phyloP scores from a whole-genome alignment of 2,888 invertebrate genomes.

The Lochmaea crataegi region DNA sequence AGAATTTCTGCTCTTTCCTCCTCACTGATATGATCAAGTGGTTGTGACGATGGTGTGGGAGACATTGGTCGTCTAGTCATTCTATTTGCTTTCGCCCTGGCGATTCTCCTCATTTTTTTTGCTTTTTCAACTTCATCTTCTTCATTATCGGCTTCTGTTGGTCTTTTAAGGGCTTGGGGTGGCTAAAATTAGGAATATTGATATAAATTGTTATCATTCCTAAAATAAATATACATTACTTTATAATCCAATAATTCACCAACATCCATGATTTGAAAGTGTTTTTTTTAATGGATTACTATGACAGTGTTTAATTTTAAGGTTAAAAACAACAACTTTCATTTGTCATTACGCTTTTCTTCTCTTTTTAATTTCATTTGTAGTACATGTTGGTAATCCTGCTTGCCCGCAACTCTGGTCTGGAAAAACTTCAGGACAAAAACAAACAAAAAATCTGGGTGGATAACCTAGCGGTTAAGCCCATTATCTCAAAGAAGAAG shows the following conservation, averaged over 20 bases:
- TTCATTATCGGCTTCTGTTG: constrained; percentile 71
- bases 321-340: not conserved
- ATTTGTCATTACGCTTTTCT: not conserved
- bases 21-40: constrained; percentile 70
- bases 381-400: not conserved
- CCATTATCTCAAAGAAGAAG: no score
- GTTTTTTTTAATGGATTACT: not conserved
- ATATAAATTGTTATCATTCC: not conserved
- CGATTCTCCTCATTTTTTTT: constrained; percentile 72
- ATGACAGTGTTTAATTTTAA: not conserved
- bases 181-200: constrained; percentile 69
- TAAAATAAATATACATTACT: constrained; percentile 56
- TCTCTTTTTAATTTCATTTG: constrained; percentile 1
- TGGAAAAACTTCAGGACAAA: no score
- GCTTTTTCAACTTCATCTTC: constrained; percentile 75
- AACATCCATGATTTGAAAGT: constrained; percentile 65
- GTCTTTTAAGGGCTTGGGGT: constrained; percentile 84
- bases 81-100: constrained; percentile 68
- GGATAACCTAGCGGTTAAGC: no score
- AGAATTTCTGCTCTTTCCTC: constrained; percentile 84
- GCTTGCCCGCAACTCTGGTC: no score
- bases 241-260: constrained; percentile 71
- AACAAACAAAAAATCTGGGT: no score
- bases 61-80: constrained; percentile 65
- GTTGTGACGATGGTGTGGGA: constrained; percentile 64